Conservation (phyloP, 2,888 invertebrate genomes). For the Nineta flava region DNA sequence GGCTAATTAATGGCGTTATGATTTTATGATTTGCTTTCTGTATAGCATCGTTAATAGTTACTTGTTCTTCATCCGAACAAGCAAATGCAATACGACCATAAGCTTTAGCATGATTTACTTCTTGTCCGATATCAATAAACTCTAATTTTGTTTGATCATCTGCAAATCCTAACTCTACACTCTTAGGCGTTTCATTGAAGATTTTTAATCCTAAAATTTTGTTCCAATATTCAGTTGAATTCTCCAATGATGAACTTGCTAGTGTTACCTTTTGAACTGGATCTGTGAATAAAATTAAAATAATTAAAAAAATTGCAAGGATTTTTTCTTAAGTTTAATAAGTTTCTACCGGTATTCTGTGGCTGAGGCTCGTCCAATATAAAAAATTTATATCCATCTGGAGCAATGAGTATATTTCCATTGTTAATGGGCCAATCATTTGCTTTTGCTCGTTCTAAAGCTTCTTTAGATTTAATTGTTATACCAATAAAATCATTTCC, state of each 20-base stretch:
- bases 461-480: slow-evolving; percentile 64
- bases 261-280: slow-evolving; percentile 68
- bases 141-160: slow-evolving; percentile 62
- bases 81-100: slow-evolving; percentile 94
- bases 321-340: no score
- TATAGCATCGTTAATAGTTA: slow-evolving; percentile 57
- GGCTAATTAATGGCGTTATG: slow-evolving; percentile 74
- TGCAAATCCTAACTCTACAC: slow-evolving; percentile 51
- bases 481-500: slow-evolving; percentile 89
- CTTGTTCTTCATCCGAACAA: slow-evolving; percentile 61
- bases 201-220: slow-evolving; percentile 58
- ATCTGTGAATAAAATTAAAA: slow-evolving; percentile 33
- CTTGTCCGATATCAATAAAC: slow-evolving; percentile 47
- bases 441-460: slow-evolving; percentile 52
- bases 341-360: slow-evolving; percentile 37
- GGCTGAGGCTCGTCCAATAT: slow-evolving; percentile 59
- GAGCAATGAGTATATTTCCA: slow-evolving; percentile 55
- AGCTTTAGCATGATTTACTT: slow-evolving; percentile 71
- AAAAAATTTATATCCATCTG: slow-evolving; percentile 83
- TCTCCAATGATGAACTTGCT: slow-evolving; percentile 57
- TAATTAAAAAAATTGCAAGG: no score
- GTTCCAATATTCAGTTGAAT: slow-evolving; percentile 73
- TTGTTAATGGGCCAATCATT: slow-evolving; percentile 56
- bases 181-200: slow-evolving; percentile 42
- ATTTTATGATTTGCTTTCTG: slow-evolving; percentile 55